Evolutionary conservation across 2,888 invertebrate genomes (phyloP), one percentile per base, ranked within the genome.

Genomic region (Spilarctia lutea): DNA sequence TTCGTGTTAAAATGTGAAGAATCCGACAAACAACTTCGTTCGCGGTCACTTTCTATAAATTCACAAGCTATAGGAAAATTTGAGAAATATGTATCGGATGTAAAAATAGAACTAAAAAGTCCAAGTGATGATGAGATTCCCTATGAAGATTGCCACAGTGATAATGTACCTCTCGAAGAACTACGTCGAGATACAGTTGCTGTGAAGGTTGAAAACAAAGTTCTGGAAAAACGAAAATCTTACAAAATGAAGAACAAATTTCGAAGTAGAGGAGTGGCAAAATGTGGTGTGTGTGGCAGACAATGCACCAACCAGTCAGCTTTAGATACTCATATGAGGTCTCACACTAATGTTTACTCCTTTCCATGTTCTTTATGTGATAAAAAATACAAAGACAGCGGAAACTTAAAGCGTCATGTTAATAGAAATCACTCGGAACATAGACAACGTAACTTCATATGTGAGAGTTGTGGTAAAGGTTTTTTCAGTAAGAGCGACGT

Each of bases 401-500:
- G 91, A 3, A 89, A 88, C 45, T 79, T 95, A 6, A 94, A 92
- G 74, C 85, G 92, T 24, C 95, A 95, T 72, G 81, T 85, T 7
- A 88, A 90, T 42, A 89, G 90, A 77, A 90, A 91, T 72, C 94
- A 94, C 76, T 77, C 83, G 4, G 79, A 75, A 18, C 74, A 83
- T 20, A 85, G 93, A 72, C 86, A 88, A 66, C 87, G 91, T 2
- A 89, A 91, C 27, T 93, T 91, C 69, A 90, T 91, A 20, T 95
- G 95, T 84, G 95, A 94, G 77, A 88, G 86, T 48, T 95, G 95
- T 83, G 94, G 94, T 0, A 95, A 94, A 86, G 88, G 90, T 0
- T 95, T 95, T 75, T 92, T 84, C 75, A 88, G 91, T 11, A 93
- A 93, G 81, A 85, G 80, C 77, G 91, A 93, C 83, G 88, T 94